Base-by-base conservation (phyloP, 1,140 invertebrate genomes). In the Drosophila sp. region DNA sequence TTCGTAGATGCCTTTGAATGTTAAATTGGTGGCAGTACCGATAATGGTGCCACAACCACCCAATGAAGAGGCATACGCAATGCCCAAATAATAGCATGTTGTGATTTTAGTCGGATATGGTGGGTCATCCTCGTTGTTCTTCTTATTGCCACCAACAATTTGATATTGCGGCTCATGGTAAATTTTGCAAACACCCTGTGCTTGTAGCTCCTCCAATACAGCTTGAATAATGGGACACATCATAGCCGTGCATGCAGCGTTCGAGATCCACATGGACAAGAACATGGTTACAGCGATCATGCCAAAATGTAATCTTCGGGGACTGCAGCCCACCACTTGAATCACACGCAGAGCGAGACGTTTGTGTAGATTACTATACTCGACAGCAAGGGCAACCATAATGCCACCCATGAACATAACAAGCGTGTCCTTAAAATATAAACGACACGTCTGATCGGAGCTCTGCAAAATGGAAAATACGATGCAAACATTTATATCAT, bases 11-110 rank as follows among this genome's bases (percentile, higher is more conserved):
- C 95, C 96, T 90, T 96, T 97, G 70, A 98, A 95, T 1, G 97
- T 96, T 8, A 98, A 93, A 92, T 98, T 98, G 27, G 97, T 97
- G 4, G 95, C 96, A 1, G 97, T 97, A 3, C 97, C 98, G 2
- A 97, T 97, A 1, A 98, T 92, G 1, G 96, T 97, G 0, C 96
- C 96, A 50, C 95, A 96, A 4, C 98, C 98, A 3, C 97, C 97
- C 33, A 97, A 92, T 0, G 94, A 95, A 0, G 97, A 95, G 0
- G 97, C 95, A 85, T 97, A 98, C 1, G 96, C 96, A 29, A 97
- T 95, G 5, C 94, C 94, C 64, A 98, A 86, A 74, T 96, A 95
- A 85, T 96, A 96, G 65, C 95, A 95, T 38, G 94, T 94, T 0
- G 95, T 96, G 30, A 95, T 93, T 65, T 94, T 94, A 1, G 94